Percentiles rank a stretch among this genome's conserved stretches.
These are phyloP conservation scores for Amblyopsis rosae DNA, from an alignment of 2,113 vertebrate species.

Conservation along the genomic window DNA sequence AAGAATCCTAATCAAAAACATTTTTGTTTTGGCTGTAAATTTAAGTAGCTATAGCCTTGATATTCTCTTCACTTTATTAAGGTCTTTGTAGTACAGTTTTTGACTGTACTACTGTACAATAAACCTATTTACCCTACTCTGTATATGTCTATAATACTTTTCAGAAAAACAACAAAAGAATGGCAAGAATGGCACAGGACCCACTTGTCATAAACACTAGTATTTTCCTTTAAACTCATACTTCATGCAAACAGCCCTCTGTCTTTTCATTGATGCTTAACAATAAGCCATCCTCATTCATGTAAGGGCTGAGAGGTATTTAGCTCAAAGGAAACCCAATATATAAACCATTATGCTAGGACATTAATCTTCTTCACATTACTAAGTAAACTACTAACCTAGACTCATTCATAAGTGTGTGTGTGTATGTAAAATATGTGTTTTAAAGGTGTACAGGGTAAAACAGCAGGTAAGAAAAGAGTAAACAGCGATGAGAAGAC, in stretches of 20 bases:
- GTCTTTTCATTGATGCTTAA: slow-evolving; percentile 80
- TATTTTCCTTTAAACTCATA: slow-evolving; percentile 62
- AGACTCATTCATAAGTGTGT: slow-evolving; percentile 42
- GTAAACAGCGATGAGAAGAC: slow-evolving; percentile 79
- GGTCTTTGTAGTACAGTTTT: too few relatives aligned
- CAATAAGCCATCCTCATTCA: slow-evolving; percentile 32
- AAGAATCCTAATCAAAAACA: too few relatives aligned
- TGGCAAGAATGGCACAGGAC: slow-evolving; percentile 49
- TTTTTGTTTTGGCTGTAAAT: too few relatives aligned
- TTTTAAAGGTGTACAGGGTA: slow-evolving; percentile 39
- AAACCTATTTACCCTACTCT: too few relatives aligned
- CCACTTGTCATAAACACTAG: slow-evolving; percentile 48
- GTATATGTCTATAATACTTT: too few relatives aligned
- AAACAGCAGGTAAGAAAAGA: slow-evolving; percentile 56
- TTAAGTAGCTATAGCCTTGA: too few relatives aligned
- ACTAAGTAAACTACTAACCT: slow-evolving; percentile 43
- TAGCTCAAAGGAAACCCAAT: slow-evolving; percentile 32
- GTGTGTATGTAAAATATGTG: background rate
- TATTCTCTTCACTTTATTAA: too few relatives aligned
- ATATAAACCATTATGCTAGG: slow-evolving; percentile 22
- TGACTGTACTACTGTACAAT: too few relatives aligned
- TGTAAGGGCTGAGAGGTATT: slow-evolving; percentile 49
- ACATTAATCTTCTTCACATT: slow-evolving; percentile 30
- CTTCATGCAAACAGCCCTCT: slow-evolving; percentile 72
- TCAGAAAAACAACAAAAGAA: background rate